Evolutionary conservation across 2,888 invertebrate genomes (phyloP).

Genomic region (Dicranocentrus wangi): DNA sequence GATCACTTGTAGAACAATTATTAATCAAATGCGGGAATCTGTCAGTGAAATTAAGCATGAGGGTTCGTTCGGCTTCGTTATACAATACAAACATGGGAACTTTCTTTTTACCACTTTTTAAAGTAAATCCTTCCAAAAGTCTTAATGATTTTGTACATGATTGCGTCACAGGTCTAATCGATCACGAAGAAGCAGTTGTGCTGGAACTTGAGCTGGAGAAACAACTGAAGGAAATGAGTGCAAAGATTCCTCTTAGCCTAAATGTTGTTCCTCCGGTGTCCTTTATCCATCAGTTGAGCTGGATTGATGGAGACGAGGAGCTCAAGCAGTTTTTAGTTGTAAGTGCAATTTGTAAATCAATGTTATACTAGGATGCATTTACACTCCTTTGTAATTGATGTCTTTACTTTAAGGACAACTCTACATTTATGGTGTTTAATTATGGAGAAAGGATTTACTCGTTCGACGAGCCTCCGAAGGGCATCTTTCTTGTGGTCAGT

Average conservation of each 20-base stretch:
- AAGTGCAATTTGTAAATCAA: constrained; percentile 9
- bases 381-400: no score
- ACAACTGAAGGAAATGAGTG: constrained; percentile 77
- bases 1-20: constrained; percentile 79
- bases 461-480: no score
- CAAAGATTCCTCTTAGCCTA: constrained; percentile 57
- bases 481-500: no score
- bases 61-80: constrained; percentile 69
- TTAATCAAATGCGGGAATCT: constrained; percentile 78
- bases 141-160: no score
- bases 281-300: constrained; percentile 70
- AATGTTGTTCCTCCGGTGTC: constrained; percentile 73
- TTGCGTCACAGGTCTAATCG: constrained; percentile 79
- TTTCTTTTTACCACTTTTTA: no score
- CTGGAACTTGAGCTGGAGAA: constrained; percentile 78
- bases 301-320: constrained; percentile 74
- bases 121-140: no score
- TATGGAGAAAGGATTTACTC: no score
- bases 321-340: constrained; percentile 74
- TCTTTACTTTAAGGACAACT: no score
- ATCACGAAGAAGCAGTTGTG: constrained; percentile 78
- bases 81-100: constrained; percentile 10
- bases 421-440: no score
- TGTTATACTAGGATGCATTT: constrained; percentile 55
- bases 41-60: constrained; percentile 78